Evolutionary conservation across 2,113 vertebrate species (phyloP).

Genomic region (Salminus brasiliensis): DNA sequence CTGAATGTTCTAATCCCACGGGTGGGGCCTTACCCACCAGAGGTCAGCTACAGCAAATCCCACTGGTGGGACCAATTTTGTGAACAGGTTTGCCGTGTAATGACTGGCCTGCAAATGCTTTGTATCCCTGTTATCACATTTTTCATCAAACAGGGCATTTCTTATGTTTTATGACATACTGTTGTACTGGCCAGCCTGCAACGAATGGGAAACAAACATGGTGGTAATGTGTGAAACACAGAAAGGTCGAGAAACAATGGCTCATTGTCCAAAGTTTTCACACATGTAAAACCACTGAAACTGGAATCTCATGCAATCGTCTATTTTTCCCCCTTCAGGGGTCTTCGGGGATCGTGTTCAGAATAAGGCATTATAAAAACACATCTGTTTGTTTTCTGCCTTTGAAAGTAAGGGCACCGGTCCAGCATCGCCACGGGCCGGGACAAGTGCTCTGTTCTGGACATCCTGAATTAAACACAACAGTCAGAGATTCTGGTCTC

Average conservation of each 20-base stretch:
- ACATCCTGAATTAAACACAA: conserved; percentile 11
- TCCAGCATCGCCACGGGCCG: conserved; percentile 28
- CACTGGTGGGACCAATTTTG: no score
- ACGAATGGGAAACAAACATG: conserved; percentile 41
- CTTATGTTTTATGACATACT: conserved; percentile 5
- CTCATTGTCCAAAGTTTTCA: conserved; percentile 50
- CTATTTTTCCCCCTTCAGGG: conserved; percentile 32
- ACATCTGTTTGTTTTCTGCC: conserved; percentile 54
- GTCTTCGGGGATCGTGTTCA: conserved; percentile 39
- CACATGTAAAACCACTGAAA: conserved; percentile 54
- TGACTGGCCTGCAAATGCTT: no score
- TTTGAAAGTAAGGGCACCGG: conserved; percentile 17
- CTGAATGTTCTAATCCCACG: no score
- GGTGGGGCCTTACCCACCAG: no score
- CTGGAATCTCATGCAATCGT: conserved; percentile 34
- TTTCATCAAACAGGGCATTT: conserved; percentile 23
- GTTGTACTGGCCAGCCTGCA: background rate
- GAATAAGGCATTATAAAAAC: conserved; percentile 44
- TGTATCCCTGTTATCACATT: background rate
- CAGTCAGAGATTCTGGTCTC: background rate
- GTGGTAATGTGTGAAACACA: conserved; percentile 28
- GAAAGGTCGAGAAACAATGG: conserved; percentile 31
- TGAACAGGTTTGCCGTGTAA: no score
- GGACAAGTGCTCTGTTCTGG: conserved; percentile 10
- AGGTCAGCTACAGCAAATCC: no score